phyloP scores from a whole-genome alignment of 2,113 vertebrate species.

The Balaeniceps rex region DNA sequence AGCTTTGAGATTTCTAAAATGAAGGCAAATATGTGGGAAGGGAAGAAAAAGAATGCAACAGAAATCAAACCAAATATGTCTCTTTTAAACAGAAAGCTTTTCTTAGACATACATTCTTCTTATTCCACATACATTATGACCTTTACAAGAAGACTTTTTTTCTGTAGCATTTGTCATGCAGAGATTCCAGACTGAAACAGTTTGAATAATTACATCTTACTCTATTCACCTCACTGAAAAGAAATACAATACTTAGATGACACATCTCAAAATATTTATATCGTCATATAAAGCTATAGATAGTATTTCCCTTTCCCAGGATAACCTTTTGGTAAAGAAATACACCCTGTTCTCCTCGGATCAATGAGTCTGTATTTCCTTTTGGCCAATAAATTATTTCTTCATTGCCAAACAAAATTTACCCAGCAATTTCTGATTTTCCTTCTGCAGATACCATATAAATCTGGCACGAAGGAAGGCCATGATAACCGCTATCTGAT shows the following conservation, averaged over 20 bases:
- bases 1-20: not conserved
- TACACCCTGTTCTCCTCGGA: not conserved
- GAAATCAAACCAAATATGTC: not conserved
- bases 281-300: not conserved
- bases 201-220: not conserved
- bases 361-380: not conserved
- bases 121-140: not conserved
- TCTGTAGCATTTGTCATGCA: not conserved
- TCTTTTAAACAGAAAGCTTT: not conserved
- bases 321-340: not conserved
- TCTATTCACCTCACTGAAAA: not conserved
- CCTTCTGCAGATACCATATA: not conserved
- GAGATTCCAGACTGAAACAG: not conserved
- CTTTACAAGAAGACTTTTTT: not conserved
- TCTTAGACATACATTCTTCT: not conserved
- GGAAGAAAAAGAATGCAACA: not conserved
- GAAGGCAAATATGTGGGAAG: not conserved
- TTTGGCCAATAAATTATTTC: not conserved
- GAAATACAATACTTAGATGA: not conserved
- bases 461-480: not conserved
- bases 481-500: not conserved
- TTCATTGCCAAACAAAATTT: not conserved
- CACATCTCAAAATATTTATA: conserved; percentile 3
- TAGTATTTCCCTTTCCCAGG: not conserved
- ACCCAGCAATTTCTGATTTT: not conserved